Evolutionary conservation across 2,888 invertebrate species (phyloP), one percentile per base, ranked within the genome.

Genomic region (Parnassius mnemosyne): DNA sequence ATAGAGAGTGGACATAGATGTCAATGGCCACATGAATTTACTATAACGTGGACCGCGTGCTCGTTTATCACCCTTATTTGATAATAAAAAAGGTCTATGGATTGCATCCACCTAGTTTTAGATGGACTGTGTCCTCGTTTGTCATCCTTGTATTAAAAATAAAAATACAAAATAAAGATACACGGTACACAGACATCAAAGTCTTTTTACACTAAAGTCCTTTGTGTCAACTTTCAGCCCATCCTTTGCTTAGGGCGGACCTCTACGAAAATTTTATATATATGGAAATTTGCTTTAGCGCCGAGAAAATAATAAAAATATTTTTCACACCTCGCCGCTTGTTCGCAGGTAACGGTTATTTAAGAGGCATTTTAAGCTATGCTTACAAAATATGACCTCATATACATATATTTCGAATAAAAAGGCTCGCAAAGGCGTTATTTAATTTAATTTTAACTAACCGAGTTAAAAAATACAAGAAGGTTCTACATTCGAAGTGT

Each of bases 281-380:
- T 63, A 56, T 59, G 53, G 43, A 58, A 55, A 59, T 56, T 56
- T 50, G 44, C 46, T 34, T 12, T 9, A 13, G 50, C 63, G 55
- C 52, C 59, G 52, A 42, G 47, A 50, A 63, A 63, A 58, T 63
- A 63, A 53, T 58, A 63, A 54, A 58, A 58, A 51, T 58, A 54
- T 61, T 50, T 41, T 57, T 43, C 51, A 51, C 54, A 44, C 50
- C 13, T 50, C 57, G 62, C 25, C 57, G 58, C 54, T 13, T 44
- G 10, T 25, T 49, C 56, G 54, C 20, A 44, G 10, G 57, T 10
- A 10, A 9, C 42, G 34, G 53, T 53, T 42, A 12, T n/a, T 13
- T 53, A 53, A 53, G 16, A 41, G 41, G 42, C 11, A 10, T 12
- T 51, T 25, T 51, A 51, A 25, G 9, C 16, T 51, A 25, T 25